Evolutionary conservation across 2,888 invertebrate species (phyloP), one percentile per base, ranked within the genome.

Genomic region (Epirrhoe alternata): DNA sequence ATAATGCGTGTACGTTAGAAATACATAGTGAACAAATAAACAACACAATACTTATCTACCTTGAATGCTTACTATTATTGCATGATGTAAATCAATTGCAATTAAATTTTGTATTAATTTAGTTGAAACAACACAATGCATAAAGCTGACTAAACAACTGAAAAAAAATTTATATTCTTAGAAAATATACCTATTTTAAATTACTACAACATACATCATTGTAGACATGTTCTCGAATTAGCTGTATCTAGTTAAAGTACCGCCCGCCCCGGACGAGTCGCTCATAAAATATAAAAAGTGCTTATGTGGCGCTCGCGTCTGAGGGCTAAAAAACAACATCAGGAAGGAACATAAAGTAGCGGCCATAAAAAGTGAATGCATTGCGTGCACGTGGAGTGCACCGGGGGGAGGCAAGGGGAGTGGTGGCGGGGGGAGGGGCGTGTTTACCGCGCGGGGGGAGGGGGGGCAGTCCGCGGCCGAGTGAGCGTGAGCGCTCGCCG

Each of bases 341-440:
- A 87, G 88, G 86, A 86, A 90, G 87, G 85, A 90, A 91, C 89
- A 91, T 91, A 87, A 92, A 90, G 88, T 91, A 87, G 89, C 90
- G 82, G 78, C 86, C 86, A 88, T 90, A 91, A 91, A 92, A 91
- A 89, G 88, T 84, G 90, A 89, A 91, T 92, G 92, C 91, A 89
- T 86, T 89, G 89, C 89, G 88, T 92, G 90, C 90, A 90, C 86
- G 88, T 88, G 89, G 87, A 90, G 88, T 88, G 89, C 87, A 86
- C 66, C 82, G 85, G 55, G 30, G 57, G 57, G 80, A 66, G 74
- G 77, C 63, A 56, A 68, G 66, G 63, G 71, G 66, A 69, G 63
- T 69, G 72, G 75, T 75, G 77, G 85, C 86, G 88, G 86, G 88
- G 86, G 83, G 84, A 86, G 90, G 89, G 90, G 89, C 86, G 90